Percentiles rank a stretch among this genome's conserved stretches.
Conservation (phyloP, 2,888 invertebrate genomes). For the Tyria jacobaeae region DNA sequence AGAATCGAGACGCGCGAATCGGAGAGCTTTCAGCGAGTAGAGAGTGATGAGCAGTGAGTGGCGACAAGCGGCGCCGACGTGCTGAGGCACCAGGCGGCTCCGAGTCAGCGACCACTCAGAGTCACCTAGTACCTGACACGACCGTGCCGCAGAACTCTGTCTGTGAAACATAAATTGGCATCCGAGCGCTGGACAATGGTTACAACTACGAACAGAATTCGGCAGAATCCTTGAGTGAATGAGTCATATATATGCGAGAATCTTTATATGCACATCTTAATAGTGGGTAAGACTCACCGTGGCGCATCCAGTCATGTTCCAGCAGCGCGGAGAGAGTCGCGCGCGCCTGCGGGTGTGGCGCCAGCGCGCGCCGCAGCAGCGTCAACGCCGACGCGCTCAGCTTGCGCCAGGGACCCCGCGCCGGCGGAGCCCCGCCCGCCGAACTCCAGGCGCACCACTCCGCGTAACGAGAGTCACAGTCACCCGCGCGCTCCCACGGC, state of each 20-base stretch:
- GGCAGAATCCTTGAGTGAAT: no score
- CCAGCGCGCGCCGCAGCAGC: constrained; percentile 91
- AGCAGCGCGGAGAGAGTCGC: constrained; percentile 89
- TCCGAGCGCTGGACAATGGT: not conserved
- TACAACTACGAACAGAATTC: no score
- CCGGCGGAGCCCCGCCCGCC: constrained; percentile 60
- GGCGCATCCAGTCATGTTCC: constrained; percentile 87
- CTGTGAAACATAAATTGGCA: not conserved
- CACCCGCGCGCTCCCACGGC: constrained; percentile 96
- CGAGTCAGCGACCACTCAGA: constrained; percentile 89
- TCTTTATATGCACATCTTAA: no score
- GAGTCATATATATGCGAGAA: no score
- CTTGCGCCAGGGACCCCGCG: constrained; percentile 92
- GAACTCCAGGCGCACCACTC: constrained; percentile 87
- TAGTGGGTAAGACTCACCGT: no score
- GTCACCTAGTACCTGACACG: constrained; percentile 95
- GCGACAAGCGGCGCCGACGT: constrained; percentile 53
- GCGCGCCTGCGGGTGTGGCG: constrained; percentile 88
- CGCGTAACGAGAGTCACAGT: constrained; percentile 89
- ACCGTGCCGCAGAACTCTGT: constrained; percentile 23
- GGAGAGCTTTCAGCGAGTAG: constrained; percentile 3
- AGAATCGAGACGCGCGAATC: constrained; percentile 87
- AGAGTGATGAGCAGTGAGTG: constrained; percentile 12
- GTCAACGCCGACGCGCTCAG: constrained; percentile 90
- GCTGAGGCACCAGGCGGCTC: constrained; percentile 85